Base-by-base conservation (phyloP, 2,888 invertebrate genomes). In the Lamproptera curius region DNA sequence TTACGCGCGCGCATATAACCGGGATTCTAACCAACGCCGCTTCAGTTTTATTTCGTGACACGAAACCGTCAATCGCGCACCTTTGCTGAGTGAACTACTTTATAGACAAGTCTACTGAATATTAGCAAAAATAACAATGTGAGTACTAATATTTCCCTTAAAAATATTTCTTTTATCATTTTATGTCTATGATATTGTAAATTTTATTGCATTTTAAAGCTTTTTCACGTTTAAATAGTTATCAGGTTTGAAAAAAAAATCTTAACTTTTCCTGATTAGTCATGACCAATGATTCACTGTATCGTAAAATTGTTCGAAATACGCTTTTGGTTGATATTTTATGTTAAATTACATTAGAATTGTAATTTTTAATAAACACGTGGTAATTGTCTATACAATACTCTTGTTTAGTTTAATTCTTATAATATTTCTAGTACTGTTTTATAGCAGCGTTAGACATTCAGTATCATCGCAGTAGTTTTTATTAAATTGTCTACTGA, bases 21-120 rank as follows among this genome's bases (percentile, higher is more conserved):
- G 60, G 57, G 56, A 53, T 53, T 58, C 54, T 53, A 73, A 72
- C 73, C 76, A 75, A 20, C 36, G 48, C 39, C 26, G 42, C 43
- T 43, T 49, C 43, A 49, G 48, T 74, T 67, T 82, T 78, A 85
- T 76, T 84, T 77, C 70, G 64, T 69, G 70, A 73, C 69, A 67
- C 73, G 81, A 81, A 80, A 73, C 82, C 82, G 83, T 76, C 81
- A 79, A 80, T 84, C 84, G 85, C 78, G 84, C 86, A 85, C 84
- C 58, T 75, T 78, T 77, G 75, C 82, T 73, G 77, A 85, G 82
- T 71, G 76, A 70, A 71, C 75, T 69, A 67, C 65, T 72, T n/a
- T n/a, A n/a, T n/a, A 73, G 65, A 68, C 68, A 73, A 69, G 73
- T 75, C 73, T 65, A 58, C 63, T 61, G 63, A 64, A 65, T 59